Conservation (phyloP, 2,888 invertebrate genomes). For the Drosophila buzzatii region DNA sequence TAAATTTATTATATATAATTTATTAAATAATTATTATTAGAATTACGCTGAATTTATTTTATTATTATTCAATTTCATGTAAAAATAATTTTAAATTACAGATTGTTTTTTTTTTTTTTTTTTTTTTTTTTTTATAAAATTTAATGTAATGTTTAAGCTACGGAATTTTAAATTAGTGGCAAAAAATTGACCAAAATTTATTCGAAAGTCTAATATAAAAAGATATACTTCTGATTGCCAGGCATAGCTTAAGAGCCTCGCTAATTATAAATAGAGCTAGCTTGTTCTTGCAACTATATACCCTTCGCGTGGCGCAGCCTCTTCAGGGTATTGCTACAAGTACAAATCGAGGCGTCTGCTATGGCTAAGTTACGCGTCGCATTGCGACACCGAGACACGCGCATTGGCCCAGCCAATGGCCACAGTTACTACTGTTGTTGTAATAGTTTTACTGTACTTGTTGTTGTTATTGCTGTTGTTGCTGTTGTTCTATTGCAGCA, state of each 20-base stretch:
- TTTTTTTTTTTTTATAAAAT: no score
- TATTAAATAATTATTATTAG: no score
- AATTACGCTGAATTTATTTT: no score
- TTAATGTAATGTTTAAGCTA: no score
- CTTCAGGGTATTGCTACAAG: constrained; percentile 35
- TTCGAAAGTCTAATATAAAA: no score
- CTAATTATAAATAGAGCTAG: not conserved
- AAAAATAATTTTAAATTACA: no score
- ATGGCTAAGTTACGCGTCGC: constrained; percentile 58
- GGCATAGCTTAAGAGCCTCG: not conserved
- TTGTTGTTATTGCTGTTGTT: constrained; percentile 26
- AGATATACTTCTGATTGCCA: no score
- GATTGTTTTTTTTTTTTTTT: no score
- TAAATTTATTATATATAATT: no score
- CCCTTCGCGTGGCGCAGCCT: accelerated
- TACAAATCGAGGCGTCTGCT: constrained; percentile 45
- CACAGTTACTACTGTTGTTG: constrained; percentile 41
- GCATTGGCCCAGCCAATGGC: constrained; percentile 42
- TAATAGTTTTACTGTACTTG: constrained; percentile 35
- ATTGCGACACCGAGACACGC: constrained; percentile 66
- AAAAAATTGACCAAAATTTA: no score
- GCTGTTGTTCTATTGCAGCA: constrained; percentile 30
- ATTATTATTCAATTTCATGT: no score
- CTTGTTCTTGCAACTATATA: not conserved
- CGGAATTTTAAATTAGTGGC: no score